phyloP scores from a whole-genome alignment of 2,888 invertebrate species.

The Stenchaetothrips biformis region DNA sequence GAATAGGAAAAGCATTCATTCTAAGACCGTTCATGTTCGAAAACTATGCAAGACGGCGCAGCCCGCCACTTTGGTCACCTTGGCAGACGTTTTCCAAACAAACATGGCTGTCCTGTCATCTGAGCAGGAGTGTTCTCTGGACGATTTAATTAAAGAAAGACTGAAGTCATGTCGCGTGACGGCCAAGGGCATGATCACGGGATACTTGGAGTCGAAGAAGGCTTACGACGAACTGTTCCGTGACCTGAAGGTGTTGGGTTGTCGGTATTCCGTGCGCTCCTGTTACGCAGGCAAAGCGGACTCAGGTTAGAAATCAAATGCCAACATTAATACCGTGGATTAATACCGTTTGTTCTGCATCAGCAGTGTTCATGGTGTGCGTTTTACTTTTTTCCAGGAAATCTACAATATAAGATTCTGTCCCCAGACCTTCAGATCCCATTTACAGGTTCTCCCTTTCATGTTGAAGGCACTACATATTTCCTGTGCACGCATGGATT shows the following conservation, averaged over 20 bases:
- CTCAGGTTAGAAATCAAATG: background rate
- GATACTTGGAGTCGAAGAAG: background rate
- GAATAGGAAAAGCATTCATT: too few species aligned
- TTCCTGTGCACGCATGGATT: background rate
- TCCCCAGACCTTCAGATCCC: background rate
- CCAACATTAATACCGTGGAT: background rate
- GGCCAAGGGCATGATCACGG: slow-evolving; percentile 1
- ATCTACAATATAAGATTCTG: background rate
- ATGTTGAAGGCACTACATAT: background rate
- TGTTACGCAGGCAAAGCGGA: background rate
- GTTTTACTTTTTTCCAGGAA: background rate
- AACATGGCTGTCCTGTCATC: slow-evolving; percentile 16
- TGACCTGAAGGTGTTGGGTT: background rate
- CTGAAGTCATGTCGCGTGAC: background rate
- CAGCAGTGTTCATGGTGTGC: background rate
- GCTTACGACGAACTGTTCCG: background rate
- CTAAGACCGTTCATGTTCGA: too few species aligned
- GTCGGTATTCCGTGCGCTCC: background rate
- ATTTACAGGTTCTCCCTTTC: background rate
- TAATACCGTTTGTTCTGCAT: background rate
- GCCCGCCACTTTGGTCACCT: too few species aligned
- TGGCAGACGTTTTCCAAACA: background rate
- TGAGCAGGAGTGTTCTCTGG: background rate
- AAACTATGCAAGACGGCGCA: too few species aligned
- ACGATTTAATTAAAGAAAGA: background rate